Percentiles rank a stretch among this genome's conserved stretches.
These are phyloP conservation scores for Nipponia nippon DNA, from an alignment of 2,113 vertebrate genomes.

Conservation along the genomic window DNA sequence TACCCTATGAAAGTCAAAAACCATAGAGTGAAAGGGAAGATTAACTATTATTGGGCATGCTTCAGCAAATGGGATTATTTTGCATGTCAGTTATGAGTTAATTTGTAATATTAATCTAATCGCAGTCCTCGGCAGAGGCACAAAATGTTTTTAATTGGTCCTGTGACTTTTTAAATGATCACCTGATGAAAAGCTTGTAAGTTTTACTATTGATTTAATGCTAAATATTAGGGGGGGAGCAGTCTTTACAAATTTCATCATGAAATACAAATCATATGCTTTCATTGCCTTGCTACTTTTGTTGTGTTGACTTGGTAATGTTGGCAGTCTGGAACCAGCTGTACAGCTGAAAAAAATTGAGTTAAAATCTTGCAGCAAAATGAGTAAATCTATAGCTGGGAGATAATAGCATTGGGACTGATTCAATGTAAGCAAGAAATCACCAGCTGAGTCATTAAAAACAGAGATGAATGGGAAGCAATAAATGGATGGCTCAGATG, in stretches of 20 bases:
- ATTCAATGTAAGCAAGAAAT: slow-evolving; percentile 32
- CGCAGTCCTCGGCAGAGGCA: background rate
- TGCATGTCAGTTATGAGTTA: slow-evolving; percentile 32
- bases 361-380: slow-evolving; percentile 6
- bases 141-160: slow-evolving; percentile 33
- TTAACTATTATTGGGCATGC: slow-evolving; percentile 12
- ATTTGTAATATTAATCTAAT: slow-evolving; percentile 36
- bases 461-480: slow-evolving; percentile 17
- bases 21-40: slow-evolving; percentile 8
- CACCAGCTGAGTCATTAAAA: slow-evolving; percentile 37
- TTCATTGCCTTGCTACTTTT: background rate
- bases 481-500: background rate
- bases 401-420: slow-evolving; percentile 3
- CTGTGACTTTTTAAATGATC: slow-evolving; percentile 38
- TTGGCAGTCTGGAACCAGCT: slow-evolving; percentile 19
- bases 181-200: slow-evolving; percentile 15
- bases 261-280: background rate
- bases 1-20: slow-evolving; percentile 22
- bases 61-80: slow-evolving; percentile 53
- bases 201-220: slow-evolving; percentile 9
- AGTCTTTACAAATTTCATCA: background rate
- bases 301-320: background rate
- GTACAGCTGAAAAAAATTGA: background rate
- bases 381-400: background rate
- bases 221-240: background rate